phyloP scores from a whole-genome alignment of 2,888 invertebrate genomes.

The Teinopalpus imperialis region DNA sequence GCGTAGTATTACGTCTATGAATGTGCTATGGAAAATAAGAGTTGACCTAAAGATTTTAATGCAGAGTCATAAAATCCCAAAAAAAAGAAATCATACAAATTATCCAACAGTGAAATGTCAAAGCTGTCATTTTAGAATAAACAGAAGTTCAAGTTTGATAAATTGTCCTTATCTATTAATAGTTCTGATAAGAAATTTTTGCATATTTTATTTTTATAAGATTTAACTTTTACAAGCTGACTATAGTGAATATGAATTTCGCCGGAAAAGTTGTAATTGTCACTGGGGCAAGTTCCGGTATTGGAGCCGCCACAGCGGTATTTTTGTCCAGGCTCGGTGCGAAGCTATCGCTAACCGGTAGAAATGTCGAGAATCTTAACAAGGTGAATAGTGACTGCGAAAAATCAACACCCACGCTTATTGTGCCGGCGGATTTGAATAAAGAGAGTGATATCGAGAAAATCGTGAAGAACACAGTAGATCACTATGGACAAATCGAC shows the following conservation, averaged over 20 bases:
- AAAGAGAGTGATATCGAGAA: constrained; percentile 87
- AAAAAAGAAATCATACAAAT: no score
- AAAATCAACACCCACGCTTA: constrained; percentile 69
- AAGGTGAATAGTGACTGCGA: constrained; percentile 67
- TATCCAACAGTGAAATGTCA: no score
- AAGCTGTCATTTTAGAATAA: constrained; percentile 1
- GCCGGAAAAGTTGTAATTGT: constrained; percentile 88
- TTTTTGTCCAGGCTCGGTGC: constrained; percentile 89
- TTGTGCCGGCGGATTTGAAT: constrained; percentile 87
- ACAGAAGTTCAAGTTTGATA: constrained; percentile 7
- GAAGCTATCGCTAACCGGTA: constrained; percentile 86
- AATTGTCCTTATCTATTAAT: constrained; percentile 8
- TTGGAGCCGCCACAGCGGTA: constrained; percentile 91
- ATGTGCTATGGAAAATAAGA: no score
- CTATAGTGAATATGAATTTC: constrained; percentile 78
- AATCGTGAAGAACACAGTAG: constrained; percentile 87
- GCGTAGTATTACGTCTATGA: no score
- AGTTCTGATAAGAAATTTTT: constrained; percentile 17
- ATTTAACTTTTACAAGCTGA: no score
- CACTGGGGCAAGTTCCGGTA: constrained; percentile 93
- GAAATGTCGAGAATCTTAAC: constrained; percentile 84
- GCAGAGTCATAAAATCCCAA: no score
- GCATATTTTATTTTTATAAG: constrained; percentile 1
- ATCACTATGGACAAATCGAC: constrained; percentile 89
- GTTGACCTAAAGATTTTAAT: no score